These are phyloP conservation scores for Scyliorhinus canicula DNA, from an alignment of 2,797 vertebrate genomes.

Conservation along the genomic window DNA sequence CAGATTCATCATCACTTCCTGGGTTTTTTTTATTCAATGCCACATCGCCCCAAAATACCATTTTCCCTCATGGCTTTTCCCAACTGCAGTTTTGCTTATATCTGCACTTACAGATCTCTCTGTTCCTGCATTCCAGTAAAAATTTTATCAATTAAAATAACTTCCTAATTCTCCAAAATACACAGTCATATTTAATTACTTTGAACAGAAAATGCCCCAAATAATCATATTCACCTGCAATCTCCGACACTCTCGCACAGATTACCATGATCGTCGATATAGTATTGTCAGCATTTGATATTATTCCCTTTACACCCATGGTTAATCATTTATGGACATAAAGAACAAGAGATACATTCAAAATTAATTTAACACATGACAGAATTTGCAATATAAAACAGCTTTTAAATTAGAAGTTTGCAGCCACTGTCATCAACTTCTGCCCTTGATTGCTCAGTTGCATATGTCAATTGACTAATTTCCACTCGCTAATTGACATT, in stretches of 20 bases:
- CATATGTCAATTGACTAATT: not conserved
- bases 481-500: not conserved
- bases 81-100: not conserved
- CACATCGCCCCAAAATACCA: not conserved
- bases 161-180: not conserved
- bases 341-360: not conserved
- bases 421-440: not conserved
- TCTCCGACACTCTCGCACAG: too few species aligned
- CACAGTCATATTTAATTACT: not conserved
- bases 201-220: not conserved
- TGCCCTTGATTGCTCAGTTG: not conserved
- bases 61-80: not conserved
- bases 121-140: not conserved
- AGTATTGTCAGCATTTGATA: not conserved
- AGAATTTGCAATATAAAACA: constrained; percentile 2
- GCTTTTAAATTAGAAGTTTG: constrained; percentile 20
- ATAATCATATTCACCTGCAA: not conserved
- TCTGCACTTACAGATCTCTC: not conserved
- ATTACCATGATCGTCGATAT: not conserved
- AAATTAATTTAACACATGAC: constrained; percentile 5
- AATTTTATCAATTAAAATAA: not conserved
- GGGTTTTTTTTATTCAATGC: not conserved
- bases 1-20: not conserved
- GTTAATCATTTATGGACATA: not conserved
- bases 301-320: not conserved